Evolutionary conservation across 2,113 vertebrate species (phyloP).

Genomic region (Haliaeetus leucogaster): DNA sequence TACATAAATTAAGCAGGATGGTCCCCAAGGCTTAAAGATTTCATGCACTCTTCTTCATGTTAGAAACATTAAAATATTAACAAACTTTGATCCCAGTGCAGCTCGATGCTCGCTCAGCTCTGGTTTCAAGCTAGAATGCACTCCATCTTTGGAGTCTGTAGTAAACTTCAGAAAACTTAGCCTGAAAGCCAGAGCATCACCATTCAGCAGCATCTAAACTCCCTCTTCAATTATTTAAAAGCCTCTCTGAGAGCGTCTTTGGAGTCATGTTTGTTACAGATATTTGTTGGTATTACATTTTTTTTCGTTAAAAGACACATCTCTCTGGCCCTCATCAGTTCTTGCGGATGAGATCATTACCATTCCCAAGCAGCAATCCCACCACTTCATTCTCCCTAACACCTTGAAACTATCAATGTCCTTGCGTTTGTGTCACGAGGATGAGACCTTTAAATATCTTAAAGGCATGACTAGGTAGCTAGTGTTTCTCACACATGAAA

Average conservation of each 20-base stretch:
- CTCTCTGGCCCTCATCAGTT: neutral
- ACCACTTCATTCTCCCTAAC: neutral
- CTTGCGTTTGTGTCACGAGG: neutral
- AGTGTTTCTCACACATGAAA: neutral
- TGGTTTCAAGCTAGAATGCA: conserved; percentile 30
- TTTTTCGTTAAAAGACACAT: neutral
- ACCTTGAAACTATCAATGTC: neutral
- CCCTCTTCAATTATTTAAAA: conserved; percentile 23
- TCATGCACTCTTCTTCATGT: neutral
- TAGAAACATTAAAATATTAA: conserved; percentile 59
- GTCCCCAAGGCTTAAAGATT: neutral
- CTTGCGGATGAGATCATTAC: neutral
- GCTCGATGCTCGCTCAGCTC: neutral
- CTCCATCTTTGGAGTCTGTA: neutral
- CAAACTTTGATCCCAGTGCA: conserved; percentile 29
- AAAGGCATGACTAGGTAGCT: neutral
- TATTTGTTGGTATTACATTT: neutral
- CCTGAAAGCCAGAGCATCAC: neutral
- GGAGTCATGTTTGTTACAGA: neutral
- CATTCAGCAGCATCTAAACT: conserved; percentile 2
- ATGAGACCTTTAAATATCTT: neutral
- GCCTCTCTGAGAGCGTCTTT: neutral
- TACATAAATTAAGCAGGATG: conserved; percentile 30
- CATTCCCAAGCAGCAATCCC: neutral
- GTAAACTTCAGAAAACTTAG: conserved; percentile 21